phyloP scores from a whole-genome alignment of 2,888 invertebrate genomes.

The Amiota minor region DNA sequence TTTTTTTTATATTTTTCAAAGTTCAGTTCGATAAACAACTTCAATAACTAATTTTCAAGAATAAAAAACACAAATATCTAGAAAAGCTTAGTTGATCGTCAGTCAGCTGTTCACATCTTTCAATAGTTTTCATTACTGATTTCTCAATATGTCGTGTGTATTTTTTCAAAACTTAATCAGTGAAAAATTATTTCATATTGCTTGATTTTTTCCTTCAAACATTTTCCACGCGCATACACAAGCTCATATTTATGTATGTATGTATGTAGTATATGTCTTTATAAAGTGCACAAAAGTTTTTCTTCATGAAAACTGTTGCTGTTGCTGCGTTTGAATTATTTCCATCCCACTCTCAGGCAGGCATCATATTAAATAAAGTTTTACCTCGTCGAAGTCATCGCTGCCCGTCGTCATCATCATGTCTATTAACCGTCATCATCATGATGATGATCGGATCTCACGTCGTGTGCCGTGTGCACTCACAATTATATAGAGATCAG shows the following conservation, averaged over 20 bases:
- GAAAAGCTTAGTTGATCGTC: background rate
- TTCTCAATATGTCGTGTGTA: background rate
- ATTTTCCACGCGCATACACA: constrained; percentile 2
- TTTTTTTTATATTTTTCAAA: too few relatives aligned
- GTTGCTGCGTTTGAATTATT: constrained; percentile 47
- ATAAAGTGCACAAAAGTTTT: background rate
- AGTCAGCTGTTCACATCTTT: constrained; percentile 18
- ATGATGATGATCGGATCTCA: constrained; percentile 12
- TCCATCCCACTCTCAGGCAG: constrained; percentile 61
- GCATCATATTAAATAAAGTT: constrained; percentile 55
- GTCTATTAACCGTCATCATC: too few relatives aligned
- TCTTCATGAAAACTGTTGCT: constrained; percentile 40
- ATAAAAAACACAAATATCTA: background rate
- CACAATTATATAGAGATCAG: constrained; percentile 65
- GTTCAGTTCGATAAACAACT: background rate
- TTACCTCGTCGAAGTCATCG: constrained; percentile 18
- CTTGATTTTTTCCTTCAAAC: background rate
- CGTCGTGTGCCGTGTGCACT: constrained; percentile 63
- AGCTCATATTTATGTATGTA: background rate
- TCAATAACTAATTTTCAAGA: background rate
- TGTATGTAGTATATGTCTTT: background rate
- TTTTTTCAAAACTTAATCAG: background rate
- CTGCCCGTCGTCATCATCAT: constrained; percentile 48
- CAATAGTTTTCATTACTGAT: constrained; percentile 3
- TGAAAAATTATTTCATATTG: background rate